A percentile compares a stretch with the other conserved stretches of the same genome.
These are phyloP conservation scores for Lepidurus couesii DNA, from an alignment of 1,140 invertebrate species.

Conservation along the genomic window DNA sequence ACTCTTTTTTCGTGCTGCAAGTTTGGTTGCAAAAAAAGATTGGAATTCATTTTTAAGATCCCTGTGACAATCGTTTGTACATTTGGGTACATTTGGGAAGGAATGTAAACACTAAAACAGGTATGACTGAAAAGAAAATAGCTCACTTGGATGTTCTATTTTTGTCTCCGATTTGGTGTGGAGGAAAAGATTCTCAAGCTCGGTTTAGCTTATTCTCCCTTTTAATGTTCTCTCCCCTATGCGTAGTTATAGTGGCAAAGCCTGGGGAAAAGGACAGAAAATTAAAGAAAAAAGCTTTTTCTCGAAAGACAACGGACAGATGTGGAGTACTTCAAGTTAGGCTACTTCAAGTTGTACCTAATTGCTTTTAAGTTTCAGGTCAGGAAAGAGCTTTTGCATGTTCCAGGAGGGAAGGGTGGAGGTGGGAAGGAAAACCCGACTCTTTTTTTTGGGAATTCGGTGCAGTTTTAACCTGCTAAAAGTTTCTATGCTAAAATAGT, in stretches of 20 bases:
- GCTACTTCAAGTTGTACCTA: slow-evolving; percentile 13
- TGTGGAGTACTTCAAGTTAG: not conserved
- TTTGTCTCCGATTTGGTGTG: no score
- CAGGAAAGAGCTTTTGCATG: slow-evolving; percentile 7
- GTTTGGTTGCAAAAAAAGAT: not conserved
- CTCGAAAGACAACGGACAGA: not conserved
- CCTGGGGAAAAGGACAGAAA: not conserved
- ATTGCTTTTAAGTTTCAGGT: not conserved
- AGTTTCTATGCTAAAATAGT: no score
- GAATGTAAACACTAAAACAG: no score
- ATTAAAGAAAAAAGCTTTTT: not conserved
- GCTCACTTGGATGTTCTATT: no score
- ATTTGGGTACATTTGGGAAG: not conserved
- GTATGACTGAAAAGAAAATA: no score
- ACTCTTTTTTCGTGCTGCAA: not conserved
- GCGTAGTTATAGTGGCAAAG: not conserved
- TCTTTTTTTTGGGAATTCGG: not conserved
- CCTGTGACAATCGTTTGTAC: slow-evolving; percentile 14
- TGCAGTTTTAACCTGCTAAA: no score
- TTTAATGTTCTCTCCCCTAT: no score
- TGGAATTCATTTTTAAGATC: not conserved
- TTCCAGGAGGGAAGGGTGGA: not conserved
- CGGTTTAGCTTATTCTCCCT: no score
- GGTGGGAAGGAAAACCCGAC: not conserved
- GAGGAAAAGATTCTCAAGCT: no score